Conservation (phyloP, 1,140 invertebrate species). For the Drosophila nigromelanica region DNA sequence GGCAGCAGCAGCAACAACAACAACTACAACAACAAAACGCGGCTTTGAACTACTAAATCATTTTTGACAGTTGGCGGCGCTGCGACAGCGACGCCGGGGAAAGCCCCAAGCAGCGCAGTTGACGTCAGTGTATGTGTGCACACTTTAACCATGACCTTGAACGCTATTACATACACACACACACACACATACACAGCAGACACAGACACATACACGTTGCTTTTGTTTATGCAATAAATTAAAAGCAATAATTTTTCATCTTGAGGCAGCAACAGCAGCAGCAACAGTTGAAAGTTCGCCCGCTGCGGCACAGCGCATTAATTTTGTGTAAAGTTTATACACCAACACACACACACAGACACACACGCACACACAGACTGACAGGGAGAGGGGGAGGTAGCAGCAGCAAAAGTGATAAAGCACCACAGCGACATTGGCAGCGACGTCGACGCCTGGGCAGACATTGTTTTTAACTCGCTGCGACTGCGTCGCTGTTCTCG, state of each 20-base stretch:
- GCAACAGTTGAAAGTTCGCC: conserved; percentile 83
- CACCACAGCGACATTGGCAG: conserved; percentile 67
- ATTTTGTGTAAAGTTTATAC: conserved; percentile 72
- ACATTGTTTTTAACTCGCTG: conserved; percentile 81
- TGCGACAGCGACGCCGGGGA: conserved; percentile 67
- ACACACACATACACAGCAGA: conserved; percentile 36
- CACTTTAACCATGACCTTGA: conserved; percentile 75
- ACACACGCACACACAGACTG: conserved; percentile 21
- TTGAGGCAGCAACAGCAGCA: conserved; percentile 64
- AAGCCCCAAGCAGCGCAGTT: conserved; percentile 69
- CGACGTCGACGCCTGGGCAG: conserved; percentile 41
- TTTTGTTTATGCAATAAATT: conserved; percentile 84
- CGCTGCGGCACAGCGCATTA: conserved; percentile 79
- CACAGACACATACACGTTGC: conserved; percentile 40
- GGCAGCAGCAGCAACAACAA: neutral
- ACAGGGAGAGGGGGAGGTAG: conserved; percentile 3
- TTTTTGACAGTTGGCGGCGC: conserved; percentile 80
- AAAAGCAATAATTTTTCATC: conserved; percentile 84
- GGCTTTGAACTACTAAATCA: conserved; percentile 83
- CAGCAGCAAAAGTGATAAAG: conserved; percentile 65
- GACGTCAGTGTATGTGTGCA: conserved; percentile 37
- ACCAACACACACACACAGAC: conserved; percentile 51
- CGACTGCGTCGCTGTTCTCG: conserved; percentile 64
- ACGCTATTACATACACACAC: conserved; percentile 57
- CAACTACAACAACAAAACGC: conserved; percentile 61